Evolutionary conservation across 1,140 invertebrate genomes (phyloP).

Genomic region (Megathymus violae): DNA sequence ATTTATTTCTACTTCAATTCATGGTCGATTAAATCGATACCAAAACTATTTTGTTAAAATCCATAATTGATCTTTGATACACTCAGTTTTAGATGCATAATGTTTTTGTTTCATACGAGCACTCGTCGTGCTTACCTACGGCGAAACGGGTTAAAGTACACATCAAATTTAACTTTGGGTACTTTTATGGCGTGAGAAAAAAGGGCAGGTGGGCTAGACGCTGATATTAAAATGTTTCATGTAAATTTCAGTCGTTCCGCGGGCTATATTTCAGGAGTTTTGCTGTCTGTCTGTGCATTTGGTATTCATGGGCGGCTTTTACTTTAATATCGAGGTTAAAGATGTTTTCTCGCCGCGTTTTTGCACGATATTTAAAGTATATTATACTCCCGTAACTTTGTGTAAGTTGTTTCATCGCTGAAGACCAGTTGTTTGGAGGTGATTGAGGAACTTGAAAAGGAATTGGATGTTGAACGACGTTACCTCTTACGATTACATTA

Average conservation of each 20-base stretch:
- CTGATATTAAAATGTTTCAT: constrained; percentile 74
- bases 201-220: constrained; percentile 59
- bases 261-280: constrained; percentile 62
- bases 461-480: too few relatives aligned
- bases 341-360: constrained; percentile 31
- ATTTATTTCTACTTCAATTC: too few relatives aligned
- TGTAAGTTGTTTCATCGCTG: constrained; percentile 4
- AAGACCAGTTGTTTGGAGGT: constrained; percentile 1
- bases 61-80: too few relatives aligned
- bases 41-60: too few relatives aligned
- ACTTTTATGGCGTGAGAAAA: constrained; percentile 69
- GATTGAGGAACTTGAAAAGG: too few relatives aligned
- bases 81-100: too few relatives aligned
- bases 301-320: constrained; percentile 62
- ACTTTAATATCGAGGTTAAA: constrained; percentile 57
- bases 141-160: constrained; percentile 58
- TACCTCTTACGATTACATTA: too few relatives aligned
- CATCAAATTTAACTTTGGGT: constrained; percentile 60
- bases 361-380: constrained; percentile 21
- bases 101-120: too few relatives aligned
- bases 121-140: too few relatives aligned
- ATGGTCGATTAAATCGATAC: too few relatives aligned
- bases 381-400: constrained; percentile 33
- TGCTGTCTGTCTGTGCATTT: constrained; percentile 59
- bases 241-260: constrained; percentile 63